Evolutionary conservation across 1,140 invertebrate genomes (phyloP).

Genomic region (Cotesia vestalis): DNA sequence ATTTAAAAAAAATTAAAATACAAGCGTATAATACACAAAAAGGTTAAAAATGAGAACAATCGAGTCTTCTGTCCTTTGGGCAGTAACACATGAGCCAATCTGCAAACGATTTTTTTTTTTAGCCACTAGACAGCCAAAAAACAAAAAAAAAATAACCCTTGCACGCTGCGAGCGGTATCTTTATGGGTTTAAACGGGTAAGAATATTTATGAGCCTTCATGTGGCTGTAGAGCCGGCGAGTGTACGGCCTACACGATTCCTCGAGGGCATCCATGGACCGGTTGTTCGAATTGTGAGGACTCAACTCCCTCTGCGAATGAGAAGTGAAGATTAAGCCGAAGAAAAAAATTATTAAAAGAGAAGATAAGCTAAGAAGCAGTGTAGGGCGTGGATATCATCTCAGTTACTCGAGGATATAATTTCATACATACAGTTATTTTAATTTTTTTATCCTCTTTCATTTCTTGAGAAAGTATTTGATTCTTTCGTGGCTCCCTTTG

Average conservation of each 20-base stretch:
- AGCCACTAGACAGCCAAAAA: constrained; percentile 38
- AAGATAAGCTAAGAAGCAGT: constrained; percentile 1
- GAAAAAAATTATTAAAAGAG: constrained; percentile 10
- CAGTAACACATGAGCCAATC: constrained; percentile 34
- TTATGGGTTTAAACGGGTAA: constrained; percentile 57
- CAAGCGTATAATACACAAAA: neutral
- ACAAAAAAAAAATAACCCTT: constrained; percentile 56
- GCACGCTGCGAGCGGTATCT: constrained; percentile 59
- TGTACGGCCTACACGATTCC: constrained; percentile 30
- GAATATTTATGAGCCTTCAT: constrained; percentile 63
- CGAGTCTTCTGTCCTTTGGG: constrained; percentile 37
- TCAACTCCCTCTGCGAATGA: constrained; percentile 27
- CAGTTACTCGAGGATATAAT: constrained; percentile 19
- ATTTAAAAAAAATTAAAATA: too few species aligned
- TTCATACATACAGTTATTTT: neutral
- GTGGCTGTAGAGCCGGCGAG: constrained; percentile 39
- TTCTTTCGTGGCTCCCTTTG: neutral
- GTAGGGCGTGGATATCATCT: constrained; percentile 30
- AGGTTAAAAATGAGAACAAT: constrained; percentile 29
- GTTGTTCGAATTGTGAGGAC: constrained; percentile 31
- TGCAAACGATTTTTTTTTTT: constrained; percentile 38
- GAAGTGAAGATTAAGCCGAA: constrained; percentile 1
- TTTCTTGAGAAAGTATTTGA: constrained; percentile 12
- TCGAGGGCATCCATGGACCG: constrained; percentile 27
- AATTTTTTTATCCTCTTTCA: constrained; percentile 2